phyloP scores from a whole-genome alignment of 2,888 invertebrate species.

The Dryobota labecula region DNA sequence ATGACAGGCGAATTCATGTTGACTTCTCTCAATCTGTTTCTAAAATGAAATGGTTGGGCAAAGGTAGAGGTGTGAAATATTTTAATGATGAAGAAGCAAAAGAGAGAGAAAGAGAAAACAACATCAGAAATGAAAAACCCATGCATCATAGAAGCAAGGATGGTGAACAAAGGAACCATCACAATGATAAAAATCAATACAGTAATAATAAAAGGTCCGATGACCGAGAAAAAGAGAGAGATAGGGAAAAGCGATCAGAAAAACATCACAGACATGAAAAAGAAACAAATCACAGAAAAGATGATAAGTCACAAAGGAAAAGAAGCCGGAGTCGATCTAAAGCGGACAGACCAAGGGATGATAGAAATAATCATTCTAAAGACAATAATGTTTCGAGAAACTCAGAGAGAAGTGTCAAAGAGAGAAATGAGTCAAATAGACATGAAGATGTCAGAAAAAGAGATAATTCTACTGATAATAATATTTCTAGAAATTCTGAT shows the following conservation, averaged over 20 bases:
- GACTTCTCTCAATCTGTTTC: slow-evolving; percentile 99
- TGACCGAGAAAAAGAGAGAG: slow-evolving; percentile 65
- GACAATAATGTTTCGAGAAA: slow-evolving; percentile 51
- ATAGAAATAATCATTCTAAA: slow-evolving; percentile 42
- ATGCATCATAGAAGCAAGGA: slow-evolving; percentile 66
- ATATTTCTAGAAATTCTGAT: slow-evolving; percentile 38
- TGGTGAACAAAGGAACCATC: slow-evolving; percentile 60
- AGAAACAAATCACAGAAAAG: slow-evolving; percentile 60
- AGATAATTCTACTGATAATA: slow-evolving; percentile 36
- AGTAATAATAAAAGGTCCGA: slow-evolving; percentile 73
- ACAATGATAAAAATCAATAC: slow-evolving; percentile 63
- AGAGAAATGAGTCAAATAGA: slow-evolving; percentile 37
- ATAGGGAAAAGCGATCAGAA: slow-evolving; percentile 61
- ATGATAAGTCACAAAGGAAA: slow-evolving; percentile 77
- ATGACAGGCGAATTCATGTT: slow-evolving; percentile 99
- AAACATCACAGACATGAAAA: slow-evolving; percentile 53
- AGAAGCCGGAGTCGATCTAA: slow-evolving; percentile 72
- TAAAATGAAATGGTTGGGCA: slow-evolving; percentile 97
- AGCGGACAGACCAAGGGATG: slow-evolving; percentile 54
- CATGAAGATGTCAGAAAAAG: slow-evolving; percentile 42
- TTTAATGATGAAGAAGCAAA: slow-evolving; percentile 79
- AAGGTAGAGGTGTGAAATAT: slow-evolving; percentile 94
- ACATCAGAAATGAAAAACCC: slow-evolving; percentile 63
- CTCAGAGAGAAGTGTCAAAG: slow-evolving; percentile 39
- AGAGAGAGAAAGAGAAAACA: slow-evolving; percentile 53